Evolutionary conservation across 2,888 invertebrate genomes (phyloP).

Genomic region (Polydrusus cervinus): DNA sequence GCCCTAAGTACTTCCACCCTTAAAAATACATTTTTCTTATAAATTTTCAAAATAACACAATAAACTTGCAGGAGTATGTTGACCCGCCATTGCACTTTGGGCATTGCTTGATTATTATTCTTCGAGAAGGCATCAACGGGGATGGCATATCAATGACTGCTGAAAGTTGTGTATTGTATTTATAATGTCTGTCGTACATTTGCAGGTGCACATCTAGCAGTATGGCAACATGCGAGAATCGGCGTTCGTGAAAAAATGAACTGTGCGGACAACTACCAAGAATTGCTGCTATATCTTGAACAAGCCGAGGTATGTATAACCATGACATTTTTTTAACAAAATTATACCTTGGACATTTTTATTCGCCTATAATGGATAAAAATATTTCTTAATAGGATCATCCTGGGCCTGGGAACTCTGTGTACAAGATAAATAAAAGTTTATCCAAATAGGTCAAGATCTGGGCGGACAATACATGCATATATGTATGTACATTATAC

Average conservation of each 20-base stretch:
- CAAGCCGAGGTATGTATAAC: conserved; percentile 70
- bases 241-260: conserved; percentile 63
- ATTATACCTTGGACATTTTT: neutral
- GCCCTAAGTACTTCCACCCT: no score
- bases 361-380: neutral
- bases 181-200: conserved; percentile 53
- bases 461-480: no score
- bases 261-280: conserved; percentile 70
- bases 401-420: no score
- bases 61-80: conserved; percentile 12
- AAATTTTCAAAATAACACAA: neutral
- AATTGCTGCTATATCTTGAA: conserved; percentile 72
- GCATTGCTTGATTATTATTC: conserved; percentile 40
- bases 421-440: no score
- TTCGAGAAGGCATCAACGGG: conserved; percentile 33
- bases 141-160: conserved; percentile 57
- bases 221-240: conserved; percentile 59
- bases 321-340: neutral
- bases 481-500: no score
- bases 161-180: conserved; percentile 56
- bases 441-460: no score
- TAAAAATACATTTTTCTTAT: no score
- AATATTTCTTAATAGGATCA: no score
- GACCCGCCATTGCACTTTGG: conserved; percentile 43
- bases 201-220: conserved; percentile 59